Evolutionary conservation across 1,140 invertebrate species (phyloP).

Genomic region (Drosophila pruinosa): DNA sequence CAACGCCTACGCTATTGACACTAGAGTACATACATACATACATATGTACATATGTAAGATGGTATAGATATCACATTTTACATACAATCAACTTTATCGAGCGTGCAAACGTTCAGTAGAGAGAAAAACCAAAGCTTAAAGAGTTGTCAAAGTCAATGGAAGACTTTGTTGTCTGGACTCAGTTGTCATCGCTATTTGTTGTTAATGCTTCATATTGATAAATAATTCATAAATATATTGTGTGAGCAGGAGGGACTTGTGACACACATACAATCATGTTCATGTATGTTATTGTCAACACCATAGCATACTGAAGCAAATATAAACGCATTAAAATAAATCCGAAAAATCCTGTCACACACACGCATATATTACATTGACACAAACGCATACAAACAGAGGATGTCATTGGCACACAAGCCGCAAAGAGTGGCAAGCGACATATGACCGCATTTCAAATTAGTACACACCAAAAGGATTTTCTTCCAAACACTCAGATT

Average conservation of each 20-base stretch:
- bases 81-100: too few species aligned
- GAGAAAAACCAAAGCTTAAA: constrained; percentile 44
- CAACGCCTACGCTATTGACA: too few species aligned
- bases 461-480: constrained; percentile 49
- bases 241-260: not conserved
- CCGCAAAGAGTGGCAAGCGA: constrained; percentile 24
- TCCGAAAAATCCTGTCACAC: constrained; percentile 48
- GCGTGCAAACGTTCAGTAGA: not conserved
- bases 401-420: constrained; percentile 34
- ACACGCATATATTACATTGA: not conserved
- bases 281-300: constrained; percentile 45
- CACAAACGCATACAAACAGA: not conserved
- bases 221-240: constrained; percentile 70
- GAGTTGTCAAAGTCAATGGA: constrained; percentile 51
- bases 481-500: not conserved
- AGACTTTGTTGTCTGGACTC: constrained; percentile 31
- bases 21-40: too few species aligned
- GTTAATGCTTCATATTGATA: constrained; percentile 47
- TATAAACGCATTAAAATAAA: constrained; percentile 71
- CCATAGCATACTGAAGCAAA: constrained; percentile 54
- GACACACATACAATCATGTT: constrained; percentile 8
- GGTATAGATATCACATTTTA: too few species aligned
- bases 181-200: constrained; percentile 17
- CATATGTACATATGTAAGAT: too few species aligned
- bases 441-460: constrained; percentile 71